Percentiles rank a stretch among this genome's conserved stretches.
Evolutionary conservation across 2,113 vertebrate species (phyloP).

Genomic region (Chloropsis hardwickii): DNA sequence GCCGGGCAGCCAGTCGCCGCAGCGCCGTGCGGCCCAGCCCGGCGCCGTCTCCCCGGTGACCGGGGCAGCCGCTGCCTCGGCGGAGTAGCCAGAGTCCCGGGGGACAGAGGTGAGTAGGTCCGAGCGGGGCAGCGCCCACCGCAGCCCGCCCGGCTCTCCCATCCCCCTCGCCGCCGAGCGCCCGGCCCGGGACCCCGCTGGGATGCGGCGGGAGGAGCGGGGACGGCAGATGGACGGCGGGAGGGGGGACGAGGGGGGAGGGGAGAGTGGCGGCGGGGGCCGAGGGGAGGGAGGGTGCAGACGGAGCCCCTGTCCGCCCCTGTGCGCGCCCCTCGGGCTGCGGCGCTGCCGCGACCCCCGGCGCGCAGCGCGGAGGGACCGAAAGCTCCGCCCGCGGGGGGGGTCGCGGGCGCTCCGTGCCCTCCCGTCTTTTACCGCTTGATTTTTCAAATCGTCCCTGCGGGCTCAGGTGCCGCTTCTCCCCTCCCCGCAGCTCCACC

Average conservation of each 20-base stretch:
- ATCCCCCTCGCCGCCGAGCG: not conserved
- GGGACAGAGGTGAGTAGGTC: not conserved
- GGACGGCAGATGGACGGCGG: not conserved
- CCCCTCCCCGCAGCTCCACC: slow-evolving; percentile 5
- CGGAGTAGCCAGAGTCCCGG: not conserved
- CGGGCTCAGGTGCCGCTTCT: slow-evolving; percentile 19
- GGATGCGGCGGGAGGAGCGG: not conserved
- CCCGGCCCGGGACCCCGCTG: not conserved
- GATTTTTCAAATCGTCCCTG: not conserved
- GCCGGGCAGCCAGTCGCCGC: slow-evolving; percentile 35
- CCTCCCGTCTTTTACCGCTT: not conserved
- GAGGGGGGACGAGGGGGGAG: not conserved
- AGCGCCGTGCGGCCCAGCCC: not conserved
- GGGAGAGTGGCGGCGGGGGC: not conserved
- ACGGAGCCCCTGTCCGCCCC: not conserved
- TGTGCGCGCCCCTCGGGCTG: not conserved
- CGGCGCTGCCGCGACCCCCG: not conserved
- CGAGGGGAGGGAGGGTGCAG: not conserved
- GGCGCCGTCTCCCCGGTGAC: slow-evolving; percentile 48
- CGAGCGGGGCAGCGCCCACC: not conserved
- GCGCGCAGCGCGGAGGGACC: not conserved
- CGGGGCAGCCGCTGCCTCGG: not conserved
- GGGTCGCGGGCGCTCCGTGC: not conserved
- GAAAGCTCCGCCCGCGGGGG: too few relatives aligned
- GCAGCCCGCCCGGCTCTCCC: not conserved